phyloP scores from a whole-genome alignment of 2,888 invertebrate species.

The Drosophila anomalata region DNA sequence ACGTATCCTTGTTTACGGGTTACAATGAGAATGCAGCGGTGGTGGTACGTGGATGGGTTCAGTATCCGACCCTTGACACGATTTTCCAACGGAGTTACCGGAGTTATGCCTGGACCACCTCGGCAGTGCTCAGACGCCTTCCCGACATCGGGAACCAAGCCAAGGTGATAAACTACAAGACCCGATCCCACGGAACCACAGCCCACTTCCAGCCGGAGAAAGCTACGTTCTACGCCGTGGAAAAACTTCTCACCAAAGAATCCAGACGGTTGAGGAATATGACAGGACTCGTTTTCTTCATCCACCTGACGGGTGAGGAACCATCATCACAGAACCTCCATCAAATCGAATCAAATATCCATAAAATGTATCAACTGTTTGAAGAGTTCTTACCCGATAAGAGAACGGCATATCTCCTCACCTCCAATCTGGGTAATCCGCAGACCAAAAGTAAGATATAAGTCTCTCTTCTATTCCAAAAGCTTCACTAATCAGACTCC shows the following conservation, averaged over 20 bases:
- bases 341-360: conserved; percentile 90
- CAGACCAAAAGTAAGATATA: conserved; percentile 89
- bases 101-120: conserved; percentile 97
- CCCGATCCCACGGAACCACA: conserved; percentile 58
- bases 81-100: conserved; percentile 93
- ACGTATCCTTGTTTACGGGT: conserved; percentile 94
- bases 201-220: conserved; percentile 87
- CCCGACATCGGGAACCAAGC: conserved; percentile 90
- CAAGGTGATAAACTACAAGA: conserved; percentile 89
- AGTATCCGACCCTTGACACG: conserved; percentile 98
- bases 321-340: conserved; percentile 92
- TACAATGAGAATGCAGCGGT: conserved; percentile 98
- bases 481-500: not conserved
- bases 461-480: no score
- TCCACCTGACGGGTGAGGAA: conserved; percentile 95
- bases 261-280: conserved; percentile 82
- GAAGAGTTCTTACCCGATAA: conserved; percentile 90
- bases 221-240: conserved; percentile 94
- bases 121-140: conserved; percentile 89
- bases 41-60: conserved; percentile 96
- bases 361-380: conserved; percentile 87
- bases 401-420: conserved; percentile 93
- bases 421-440: conserved; percentile 99
- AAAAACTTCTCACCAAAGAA: conserved; percentile 85
- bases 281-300: conserved; percentile 89